These are phyloP conservation scores for Sisyra terminalis DNA, from an alignment of 2,888 invertebrate genomes.

Conservation along the genomic window DNA sequence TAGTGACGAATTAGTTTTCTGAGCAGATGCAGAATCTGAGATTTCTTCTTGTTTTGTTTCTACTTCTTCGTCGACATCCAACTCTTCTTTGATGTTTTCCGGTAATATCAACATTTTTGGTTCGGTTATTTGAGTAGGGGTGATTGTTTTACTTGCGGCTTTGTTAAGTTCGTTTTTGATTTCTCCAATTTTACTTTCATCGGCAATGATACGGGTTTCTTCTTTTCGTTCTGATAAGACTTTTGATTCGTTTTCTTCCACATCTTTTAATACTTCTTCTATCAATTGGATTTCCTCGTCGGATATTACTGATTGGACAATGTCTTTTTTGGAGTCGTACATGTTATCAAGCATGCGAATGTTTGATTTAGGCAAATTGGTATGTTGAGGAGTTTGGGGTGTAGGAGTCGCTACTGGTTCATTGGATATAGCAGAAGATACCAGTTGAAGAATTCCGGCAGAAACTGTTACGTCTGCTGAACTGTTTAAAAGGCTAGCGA, in stretches of 20 bases:
- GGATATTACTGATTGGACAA: constrained; percentile 3
- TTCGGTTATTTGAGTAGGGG: background rate
- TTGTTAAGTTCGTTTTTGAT: constrained; percentile 7
- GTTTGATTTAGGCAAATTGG: background rate
- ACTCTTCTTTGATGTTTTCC: constrained; percentile 25
- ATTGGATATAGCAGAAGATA: constrained; percentile 28
- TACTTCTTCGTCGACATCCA: constrained; percentile 20
- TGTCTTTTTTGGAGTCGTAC: constrained; percentile 3
- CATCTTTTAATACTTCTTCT: constrained; percentile 8
- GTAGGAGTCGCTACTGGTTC: constrained; percentile 14
- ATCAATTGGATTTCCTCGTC: constrained; percentile 8
- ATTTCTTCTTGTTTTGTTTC: constrained; percentile 10
- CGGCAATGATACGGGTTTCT: background rate
- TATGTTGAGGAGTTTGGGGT: background rate
- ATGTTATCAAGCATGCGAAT: background rate
- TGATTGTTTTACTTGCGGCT: background rate
- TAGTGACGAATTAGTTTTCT: constrained; percentile 5
- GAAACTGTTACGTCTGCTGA: constrained; percentile 25
- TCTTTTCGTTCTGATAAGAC: constrained; percentile 6
- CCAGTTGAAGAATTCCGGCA: constrained; percentile 32
- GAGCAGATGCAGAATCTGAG: too few relatives aligned
- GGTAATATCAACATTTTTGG: constrained; percentile 1
- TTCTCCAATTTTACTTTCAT: constrained; percentile 5
- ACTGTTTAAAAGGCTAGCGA: constrained; percentile 33
- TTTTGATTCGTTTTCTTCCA: constrained; percentile 8